These are phyloP conservation scores for Eulimnadia texana DNA, from an alignment of 1,140 invertebrate genomes.

Conservation along the genomic window DNA sequence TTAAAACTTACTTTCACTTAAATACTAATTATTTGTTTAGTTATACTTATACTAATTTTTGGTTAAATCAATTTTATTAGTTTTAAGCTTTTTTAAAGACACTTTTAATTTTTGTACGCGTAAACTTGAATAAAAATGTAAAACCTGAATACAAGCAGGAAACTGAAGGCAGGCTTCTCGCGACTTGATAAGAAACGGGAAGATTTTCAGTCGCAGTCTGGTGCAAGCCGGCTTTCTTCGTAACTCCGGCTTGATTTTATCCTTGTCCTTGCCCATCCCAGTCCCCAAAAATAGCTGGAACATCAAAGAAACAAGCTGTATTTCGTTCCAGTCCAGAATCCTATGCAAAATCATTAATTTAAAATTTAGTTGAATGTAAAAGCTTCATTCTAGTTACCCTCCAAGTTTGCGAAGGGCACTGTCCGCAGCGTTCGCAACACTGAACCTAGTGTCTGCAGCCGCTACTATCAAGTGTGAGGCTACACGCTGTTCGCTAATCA, in stretches of 20 bases:
- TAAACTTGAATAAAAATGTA: background rate
- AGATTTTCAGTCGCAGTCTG: conserved; percentile 64
- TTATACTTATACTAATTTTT: too few relatives aligned
- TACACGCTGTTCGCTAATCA: conserved; percentile 57
- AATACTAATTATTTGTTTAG: too few relatives aligned
- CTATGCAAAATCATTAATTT: conserved; percentile 35
- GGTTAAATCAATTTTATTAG: too few relatives aligned
- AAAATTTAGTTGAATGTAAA: background rate
- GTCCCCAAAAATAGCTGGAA: conserved; percentile 64
- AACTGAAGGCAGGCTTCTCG: conserved; percentile 61
- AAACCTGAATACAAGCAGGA: conserved; percentile 61
- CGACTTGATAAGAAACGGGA: conserved; percentile 66
- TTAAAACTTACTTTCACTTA: too few relatives aligned
- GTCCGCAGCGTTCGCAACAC: conserved; percentile 61
- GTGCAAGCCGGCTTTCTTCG: conserved; percentile 58
- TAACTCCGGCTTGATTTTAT: conserved; percentile 40
- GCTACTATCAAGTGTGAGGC: conserved; percentile 65
- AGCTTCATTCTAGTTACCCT: conserved; percentile 34
- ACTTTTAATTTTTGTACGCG: background rate
- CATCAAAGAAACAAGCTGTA: conserved; percentile 48
- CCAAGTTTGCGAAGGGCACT: conserved; percentile 53
- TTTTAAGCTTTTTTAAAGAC: too few relatives aligned
- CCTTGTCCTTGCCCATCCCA: conserved; percentile 34
- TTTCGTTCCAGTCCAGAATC: conserved; percentile 56
- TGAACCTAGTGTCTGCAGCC: conserved; percentile 69